phyloP scores from a whole-genome alignment of 2,888 invertebrate genomes.

The Yponomeuta cagnagella region DNA sequence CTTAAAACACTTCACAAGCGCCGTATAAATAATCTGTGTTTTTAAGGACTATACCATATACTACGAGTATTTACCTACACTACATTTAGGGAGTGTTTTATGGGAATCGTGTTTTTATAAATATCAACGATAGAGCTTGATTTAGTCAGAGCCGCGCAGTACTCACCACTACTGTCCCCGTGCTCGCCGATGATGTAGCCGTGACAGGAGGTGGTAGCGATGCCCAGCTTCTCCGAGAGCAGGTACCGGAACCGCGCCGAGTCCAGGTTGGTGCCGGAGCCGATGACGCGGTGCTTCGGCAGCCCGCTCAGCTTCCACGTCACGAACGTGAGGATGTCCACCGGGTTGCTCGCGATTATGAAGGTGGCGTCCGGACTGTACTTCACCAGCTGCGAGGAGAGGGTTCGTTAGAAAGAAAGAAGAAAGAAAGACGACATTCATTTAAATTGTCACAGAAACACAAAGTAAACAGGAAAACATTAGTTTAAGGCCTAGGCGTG shows the following conservation, averaged over 20 bases:
- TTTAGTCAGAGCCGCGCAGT: too few relatives aligned
- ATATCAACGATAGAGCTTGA: too few relatives aligned
- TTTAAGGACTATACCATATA: too few relatives aligned
- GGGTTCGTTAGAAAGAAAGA: not conserved
- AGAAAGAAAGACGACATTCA: too few relatives aligned
- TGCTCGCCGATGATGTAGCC: slow-evolving; percentile 97
- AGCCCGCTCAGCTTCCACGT: slow-evolving; percentile 96
- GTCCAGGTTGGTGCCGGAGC: slow-evolving; percentile 95
- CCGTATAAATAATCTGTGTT: too few relatives aligned
- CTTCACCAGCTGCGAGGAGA: slow-evolving; percentile 76
- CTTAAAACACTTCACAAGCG: too few relatives aligned
- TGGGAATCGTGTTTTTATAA: too few relatives aligned
- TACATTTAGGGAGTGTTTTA: too few relatives aligned
- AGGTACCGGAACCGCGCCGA: slow-evolving; percentile 93
- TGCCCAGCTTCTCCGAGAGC: slow-evolving; percentile 86
- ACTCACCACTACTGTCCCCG: slow-evolving; percentile 88
- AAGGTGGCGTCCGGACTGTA: slow-evolving; percentile 91
- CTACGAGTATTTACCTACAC: too few relatives aligned
- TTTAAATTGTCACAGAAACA: too few relatives aligned
- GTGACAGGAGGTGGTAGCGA: slow-evolving; percentile 90
- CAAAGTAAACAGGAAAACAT: too few relatives aligned
- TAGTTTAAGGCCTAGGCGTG: not conserved
- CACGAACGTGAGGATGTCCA: slow-evolving; percentile 93
- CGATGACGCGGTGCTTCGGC: slow-evolving; percentile 90
- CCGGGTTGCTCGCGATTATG: slow-evolving; percentile 93